Evolutionary conservation across 2,113 vertebrate species (phyloP), one percentile per base, ranked within the genome.

Genomic region (Scolopax mira): DNA sequence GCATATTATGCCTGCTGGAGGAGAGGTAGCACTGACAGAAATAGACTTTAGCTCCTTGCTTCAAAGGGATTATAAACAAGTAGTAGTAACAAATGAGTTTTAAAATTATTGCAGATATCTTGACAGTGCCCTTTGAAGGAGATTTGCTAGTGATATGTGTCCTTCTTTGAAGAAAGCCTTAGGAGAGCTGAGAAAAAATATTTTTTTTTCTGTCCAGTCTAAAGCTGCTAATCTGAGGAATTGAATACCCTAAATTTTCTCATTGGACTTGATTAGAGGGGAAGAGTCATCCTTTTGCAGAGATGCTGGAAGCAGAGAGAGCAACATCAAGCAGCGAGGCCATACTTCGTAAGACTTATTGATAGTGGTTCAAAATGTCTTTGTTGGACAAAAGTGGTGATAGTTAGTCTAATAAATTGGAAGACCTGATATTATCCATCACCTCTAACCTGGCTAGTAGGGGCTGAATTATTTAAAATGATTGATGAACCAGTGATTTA

Each of bases 31-130:
- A 42, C 39, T 71, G 71, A 73, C 6, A 3, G 91, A 90, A 96
- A 79, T 25, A 77, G 60, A 65, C 88, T 93, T 92, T 31, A 82
- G 55, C 49, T 79, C 83, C 78, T 74, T 93, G 28, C 58, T 94
- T 70, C 7, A 2, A 74, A 90, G 0, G 10, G 44, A 54, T 96
- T 94, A 55, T 70, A 65, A 89, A 80, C 80, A 91, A 73, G 27
- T 46, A 75, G 48, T 64, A 79, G 64, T 79, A 88, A 95, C 79
- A 93, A 95, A 93, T 78, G 37, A 87, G 85, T 80, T 94, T 93
- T 54, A 25, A 94, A 97, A 94, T 94, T 80, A 89, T 83, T 74
- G 69, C 44, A 71, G 73, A 66, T 96, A 65, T 54, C 35, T 92
- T 80, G 70, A 72, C 41, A 67, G 35, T 60, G 46, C 65, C 83